Conservation (phyloP, 37 sponge, comb jelly and placozoan genomes). For the Beroe ovata region DNA sequence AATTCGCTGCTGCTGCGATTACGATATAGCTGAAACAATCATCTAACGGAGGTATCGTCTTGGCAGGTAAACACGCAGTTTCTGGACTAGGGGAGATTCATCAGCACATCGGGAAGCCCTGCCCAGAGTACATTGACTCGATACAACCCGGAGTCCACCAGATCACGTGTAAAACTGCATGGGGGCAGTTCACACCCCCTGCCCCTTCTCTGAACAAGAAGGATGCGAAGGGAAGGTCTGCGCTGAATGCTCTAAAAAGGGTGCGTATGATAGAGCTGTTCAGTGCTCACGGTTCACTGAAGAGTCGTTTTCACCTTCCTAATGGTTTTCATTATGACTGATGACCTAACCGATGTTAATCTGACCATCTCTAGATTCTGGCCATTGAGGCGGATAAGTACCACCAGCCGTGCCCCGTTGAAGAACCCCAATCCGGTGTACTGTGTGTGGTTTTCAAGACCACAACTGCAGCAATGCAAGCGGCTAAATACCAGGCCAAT, state of each 20-base stretch:
- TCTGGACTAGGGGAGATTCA: constrained; percentile 55
- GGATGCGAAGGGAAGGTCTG: constrained; percentile 62
- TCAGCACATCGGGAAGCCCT: constrained; percentile 54
- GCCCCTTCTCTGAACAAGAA: background rate
- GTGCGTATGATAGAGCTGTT: no score
- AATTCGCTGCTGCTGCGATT: no score
- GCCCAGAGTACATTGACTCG: constrained; percentile 51
- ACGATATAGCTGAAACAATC: background rate
- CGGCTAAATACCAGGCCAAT: constrained; percentile 5
- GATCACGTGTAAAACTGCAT: constrained; percentile 51
- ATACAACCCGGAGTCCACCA: constrained; percentile 48
- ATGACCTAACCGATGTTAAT: no score
- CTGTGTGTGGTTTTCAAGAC: constrained; percentile 1
- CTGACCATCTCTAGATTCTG: constrained; percentile 9
- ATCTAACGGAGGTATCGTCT: background rate
- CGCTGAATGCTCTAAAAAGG: background rate
- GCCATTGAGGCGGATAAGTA: constrained; percentile 50
- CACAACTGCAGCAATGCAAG: background rate
- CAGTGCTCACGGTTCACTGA: no score
- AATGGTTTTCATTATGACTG: no score
- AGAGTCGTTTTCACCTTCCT: no score
- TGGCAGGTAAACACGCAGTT: constrained; percentile 63
- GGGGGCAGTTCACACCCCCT: constrained; percentile 51
- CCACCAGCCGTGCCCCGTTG: constrained; percentile 46
- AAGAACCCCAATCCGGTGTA: constrained; percentile 10